phyloP scores from a whole-genome alignment of 1,140 invertebrate species.

The Polypedilum vanderplanki region DNA sequence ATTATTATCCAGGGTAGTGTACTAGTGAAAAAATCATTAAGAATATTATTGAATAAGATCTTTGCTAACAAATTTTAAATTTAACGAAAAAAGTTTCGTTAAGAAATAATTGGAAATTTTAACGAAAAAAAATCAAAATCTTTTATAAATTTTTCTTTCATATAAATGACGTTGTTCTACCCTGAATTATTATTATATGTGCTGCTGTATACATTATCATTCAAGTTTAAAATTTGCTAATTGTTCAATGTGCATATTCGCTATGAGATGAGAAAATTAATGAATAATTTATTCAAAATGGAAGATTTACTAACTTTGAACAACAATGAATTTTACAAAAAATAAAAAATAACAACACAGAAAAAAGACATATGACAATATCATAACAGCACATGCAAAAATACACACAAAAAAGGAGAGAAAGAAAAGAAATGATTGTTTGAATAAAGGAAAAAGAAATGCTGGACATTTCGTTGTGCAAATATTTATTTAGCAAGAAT shows the following conservation, averaged over 20 bases:
- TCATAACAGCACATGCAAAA: neutral
- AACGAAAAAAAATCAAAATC: too few relatives aligned
- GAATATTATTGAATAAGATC: too few relatives aligned
- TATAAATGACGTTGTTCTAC: too few relatives aligned
- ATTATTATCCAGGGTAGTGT: too few relatives aligned
- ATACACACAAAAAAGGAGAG: neutral
- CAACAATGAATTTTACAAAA: conserved; percentile 9
- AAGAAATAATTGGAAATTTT: too few relatives aligned
- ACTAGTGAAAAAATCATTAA: too few relatives aligned
- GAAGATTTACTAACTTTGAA: neutral
- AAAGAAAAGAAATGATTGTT: neutral
- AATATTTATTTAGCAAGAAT: conserved; percentile 28
- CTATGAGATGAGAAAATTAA: neutral
- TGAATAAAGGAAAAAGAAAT: conserved; percentile 24
- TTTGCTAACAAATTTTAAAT: too few relatives aligned
- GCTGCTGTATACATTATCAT: neutral
- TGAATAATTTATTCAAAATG: conserved; percentile 16
- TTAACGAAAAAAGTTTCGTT: neutral
- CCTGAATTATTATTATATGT: too few relatives aligned
- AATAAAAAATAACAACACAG: neutral
- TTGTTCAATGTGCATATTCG: neutral
- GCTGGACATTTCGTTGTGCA: conserved; percentile 28
- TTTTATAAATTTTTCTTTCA: too few relatives aligned
- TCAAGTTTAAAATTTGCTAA: conserved; percentile 23
- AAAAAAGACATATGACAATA: neutral